Conservation (phyloP, 37 sponge, comb jelly and placozoan genomes). For the Petrosia ficiformis region DNA sequence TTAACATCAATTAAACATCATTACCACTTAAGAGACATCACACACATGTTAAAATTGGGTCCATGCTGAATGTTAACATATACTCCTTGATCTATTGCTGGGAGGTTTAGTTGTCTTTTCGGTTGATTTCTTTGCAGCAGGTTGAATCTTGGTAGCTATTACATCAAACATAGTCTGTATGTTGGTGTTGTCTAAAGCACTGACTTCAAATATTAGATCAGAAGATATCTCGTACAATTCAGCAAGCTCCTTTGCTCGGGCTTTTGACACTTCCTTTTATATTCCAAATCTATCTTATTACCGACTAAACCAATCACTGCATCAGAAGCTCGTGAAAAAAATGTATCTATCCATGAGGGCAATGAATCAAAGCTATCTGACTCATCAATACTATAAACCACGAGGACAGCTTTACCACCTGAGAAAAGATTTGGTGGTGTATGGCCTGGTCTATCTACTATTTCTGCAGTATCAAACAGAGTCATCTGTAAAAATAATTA, state of each 20-base stretch:
- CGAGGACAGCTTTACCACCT: conserved; percentile 57
- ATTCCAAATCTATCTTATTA: conserved; percentile 64
- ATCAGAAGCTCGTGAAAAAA: conserved; percentile 9
- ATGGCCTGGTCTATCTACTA: conserved; percentile 68
- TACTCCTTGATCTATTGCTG: too few species aligned
- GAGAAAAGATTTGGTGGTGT: conserved; percentile 79
- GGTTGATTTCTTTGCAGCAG: conserved; percentile 5
- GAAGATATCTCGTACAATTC: conserved; percentile 50
- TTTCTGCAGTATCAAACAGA: conserved; percentile 74
- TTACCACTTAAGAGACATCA: too few species aligned
- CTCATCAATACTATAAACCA: conserved; percentile 67
- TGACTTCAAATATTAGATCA: conserved; percentile 65
- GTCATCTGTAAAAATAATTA: too few species aligned
- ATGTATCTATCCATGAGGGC: conserved; percentile 64
- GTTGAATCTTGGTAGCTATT: conserved; percentile 53
- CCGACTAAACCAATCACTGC: conserved; percentile 62
- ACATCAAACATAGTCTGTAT: conserved; percentile 58
- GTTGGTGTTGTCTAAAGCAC: conserved; percentile 41
- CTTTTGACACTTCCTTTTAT: conserved; percentile 10
- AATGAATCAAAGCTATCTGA: conserved; percentile 65
- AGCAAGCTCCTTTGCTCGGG: conserved; percentile 23
- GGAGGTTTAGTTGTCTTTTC: too few species aligned
- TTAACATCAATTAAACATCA: too few species aligned
- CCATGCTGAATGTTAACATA: too few species aligned
- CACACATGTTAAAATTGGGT: too few species aligned